Base-by-base conservation (phyloP, 2,113 vertebrate species). In the Ammodytes marinus region DNA sequence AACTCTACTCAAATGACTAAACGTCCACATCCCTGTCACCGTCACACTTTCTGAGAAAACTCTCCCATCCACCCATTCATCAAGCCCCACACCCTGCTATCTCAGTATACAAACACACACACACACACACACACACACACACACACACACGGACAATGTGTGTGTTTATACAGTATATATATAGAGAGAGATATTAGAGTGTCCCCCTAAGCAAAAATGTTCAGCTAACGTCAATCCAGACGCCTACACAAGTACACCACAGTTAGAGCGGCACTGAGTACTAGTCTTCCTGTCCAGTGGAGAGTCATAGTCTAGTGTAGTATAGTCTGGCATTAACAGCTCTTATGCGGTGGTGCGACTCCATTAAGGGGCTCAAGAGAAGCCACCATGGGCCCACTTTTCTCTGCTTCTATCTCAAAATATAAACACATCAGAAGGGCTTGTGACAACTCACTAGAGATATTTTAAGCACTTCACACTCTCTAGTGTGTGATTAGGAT, bases 211-310 rank as follows among this genome's bases (percentile, higher is more conserved):
- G 86, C 75, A 52, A 86, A 91, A 92, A 90, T 71, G 79, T 84
- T 85, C 80, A 92, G 93, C 93, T 90, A 89, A 76, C 19, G 52
- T 85, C 74, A 89, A 80, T 86, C 79, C 73, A 66, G 65, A 78
- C 55, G 57, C 69, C 86, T 63, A 80, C 82, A 80, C 57, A 53
- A 54, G 55, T 60, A 68, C 64, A 77, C 79, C 66, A 74, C 84
- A 72, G 68, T 81, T 75, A 86, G 63, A 52, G 79, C 52, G 53
- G 77, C 14, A 55, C 58, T 60, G 52, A 84, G 50, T 52, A 60
- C 81, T 57, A 4, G 67, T 66, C 63, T 73, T 72, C 65, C 68
- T 69, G 75, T 84, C 40, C n/a, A n/a, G n/a, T n/a, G n/a, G n/a
- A n/a, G n/a, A n/a, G 50, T 73, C 73, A 27, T 75, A 58, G 52